These are phyloP conservation scores for Chrysocyon brachyurus DNA, from an alignment of 2,797 vertebrate species.

Conservation along the genomic window DNA sequence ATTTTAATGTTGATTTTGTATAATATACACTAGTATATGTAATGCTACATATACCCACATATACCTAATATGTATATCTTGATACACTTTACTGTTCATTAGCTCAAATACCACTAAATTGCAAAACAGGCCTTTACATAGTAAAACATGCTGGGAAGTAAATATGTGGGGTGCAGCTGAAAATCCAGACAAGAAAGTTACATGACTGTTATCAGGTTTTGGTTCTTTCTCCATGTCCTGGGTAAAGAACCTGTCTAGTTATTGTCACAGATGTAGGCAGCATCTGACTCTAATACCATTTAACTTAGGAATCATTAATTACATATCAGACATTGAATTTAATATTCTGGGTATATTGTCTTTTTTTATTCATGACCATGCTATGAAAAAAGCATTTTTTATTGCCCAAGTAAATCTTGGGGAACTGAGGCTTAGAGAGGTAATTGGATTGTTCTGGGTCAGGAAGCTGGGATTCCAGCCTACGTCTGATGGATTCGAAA, in stretches of 20 bases:
- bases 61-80: accelerated
- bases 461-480: not conserved
- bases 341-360: not conserved
- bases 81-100: not conserved
- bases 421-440: not conserved
- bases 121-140: not conserved
- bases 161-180: not conserved
- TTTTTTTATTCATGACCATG: not conserved
- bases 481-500: not conserved
- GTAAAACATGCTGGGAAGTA: not conserved
- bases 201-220: not conserved
- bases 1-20: not conserved
- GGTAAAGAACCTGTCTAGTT: not conserved
- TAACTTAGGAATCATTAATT: not conserved
- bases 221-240: not conserved
- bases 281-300: not conserved
- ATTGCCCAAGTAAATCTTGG: not conserved
- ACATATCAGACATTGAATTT: not conserved
- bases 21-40: not conserved
- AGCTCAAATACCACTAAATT: not conserved
- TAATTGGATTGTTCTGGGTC: not conserved
- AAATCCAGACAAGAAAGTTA: not conserved
- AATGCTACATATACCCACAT: not conserved
- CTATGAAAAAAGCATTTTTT: not conserved
- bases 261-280: not conserved